Conservation (phyloP, 2,888 invertebrate species). For the Diloba caeruleocephala region DNA sequence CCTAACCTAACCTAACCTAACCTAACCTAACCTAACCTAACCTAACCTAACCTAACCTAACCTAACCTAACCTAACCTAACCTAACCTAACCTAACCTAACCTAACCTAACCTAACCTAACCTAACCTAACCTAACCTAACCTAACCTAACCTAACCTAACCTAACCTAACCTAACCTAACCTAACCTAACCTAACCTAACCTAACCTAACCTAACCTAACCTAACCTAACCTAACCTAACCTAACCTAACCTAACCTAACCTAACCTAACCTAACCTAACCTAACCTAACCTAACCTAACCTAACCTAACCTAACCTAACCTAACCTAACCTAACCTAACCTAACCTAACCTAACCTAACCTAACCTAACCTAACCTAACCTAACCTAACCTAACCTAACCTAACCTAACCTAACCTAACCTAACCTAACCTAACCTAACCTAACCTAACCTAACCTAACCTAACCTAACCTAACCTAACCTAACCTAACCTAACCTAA, state of each 20-base stretch:
- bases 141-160: conserved; percentile 32
- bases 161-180: conserved; percentile 33
- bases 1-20: conserved; percentile 17
- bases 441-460: conserved; percentile 26
- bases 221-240: conserved; percentile 23
- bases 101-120: conserved; percentile 2
- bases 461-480: conserved; percentile 25
- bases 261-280: conserved; percentile 29
- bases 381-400: conserved; percentile 18
- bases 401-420: conserved; percentile 21
- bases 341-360: conserved; percentile 20
- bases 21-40: conserved; percentile 20
- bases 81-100: conserved; percentile 2
- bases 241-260: conserved; percentile 23
- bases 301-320: conserved; percentile 28
- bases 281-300: conserved; percentile 29
- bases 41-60: conserved; percentile 25
- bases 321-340: conserved; percentile 21
- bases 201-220: conserved; percentile 21
- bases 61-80: conserved; percentile 26
- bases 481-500: conserved; percentile 25
- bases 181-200: conserved; percentile 27
- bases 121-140: conserved; percentile 24
- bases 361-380: conserved; percentile 20
- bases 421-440: conserved; percentile 27